Percentiles rank a stretch among this genome's conserved stretches.
Conservation (phyloP, 2,113 vertebrate species). For the Struthidea cinerea region DNA sequence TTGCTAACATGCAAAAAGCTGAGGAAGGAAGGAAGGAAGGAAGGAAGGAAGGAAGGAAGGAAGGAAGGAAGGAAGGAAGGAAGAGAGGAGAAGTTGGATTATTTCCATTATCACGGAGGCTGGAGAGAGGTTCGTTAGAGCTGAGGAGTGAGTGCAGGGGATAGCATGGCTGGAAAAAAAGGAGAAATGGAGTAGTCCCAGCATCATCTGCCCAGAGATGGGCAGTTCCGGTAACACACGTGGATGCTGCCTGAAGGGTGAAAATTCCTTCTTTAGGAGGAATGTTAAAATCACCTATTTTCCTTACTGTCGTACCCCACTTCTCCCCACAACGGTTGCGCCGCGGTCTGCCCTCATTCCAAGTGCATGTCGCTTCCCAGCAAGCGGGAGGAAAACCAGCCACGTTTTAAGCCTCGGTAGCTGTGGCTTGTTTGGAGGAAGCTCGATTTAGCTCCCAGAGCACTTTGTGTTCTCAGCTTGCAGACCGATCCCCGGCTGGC, state of each 20-base stretch:
- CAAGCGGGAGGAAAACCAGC: background rate
- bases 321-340: background rate
- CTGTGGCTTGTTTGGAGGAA: background rate
- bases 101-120: background rate
- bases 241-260: background rate
- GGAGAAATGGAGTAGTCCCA: accelerated
- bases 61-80: background rate
- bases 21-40: background rate
- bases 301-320: background rate
- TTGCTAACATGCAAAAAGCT: background rate
- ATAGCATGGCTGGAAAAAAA: background rate
- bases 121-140: background rate
- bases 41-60: too few species aligned
- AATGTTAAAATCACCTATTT: background rate
- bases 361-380: background rate
- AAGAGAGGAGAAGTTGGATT: background rate
- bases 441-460: background rate
- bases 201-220: background rate
- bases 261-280: background rate
- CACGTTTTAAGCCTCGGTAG: background rate
- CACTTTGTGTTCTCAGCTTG: background rate
- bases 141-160: background rate
- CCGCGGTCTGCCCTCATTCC: background rate
- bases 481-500: background rate
- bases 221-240: background rate